phyloP scores from a whole-genome alignment of 2,888 invertebrate species.

The Venusia cambrica region DNA sequence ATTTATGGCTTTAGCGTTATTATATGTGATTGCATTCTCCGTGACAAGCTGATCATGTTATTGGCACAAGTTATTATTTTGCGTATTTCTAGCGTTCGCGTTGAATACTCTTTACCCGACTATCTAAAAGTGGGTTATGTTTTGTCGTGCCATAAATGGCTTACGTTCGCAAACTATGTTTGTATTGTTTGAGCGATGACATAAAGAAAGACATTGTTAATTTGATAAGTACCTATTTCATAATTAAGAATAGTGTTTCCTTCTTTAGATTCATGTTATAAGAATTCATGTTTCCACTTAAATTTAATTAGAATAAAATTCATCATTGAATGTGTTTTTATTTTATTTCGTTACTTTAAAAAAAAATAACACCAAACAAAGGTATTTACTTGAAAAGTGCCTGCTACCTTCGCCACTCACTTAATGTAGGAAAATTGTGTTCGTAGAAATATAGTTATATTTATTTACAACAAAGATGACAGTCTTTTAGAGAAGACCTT shows the following conservation, averaged over 20 bases:
- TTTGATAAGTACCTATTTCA: conserved; percentile 77
- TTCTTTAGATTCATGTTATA: conserved; percentile 81
- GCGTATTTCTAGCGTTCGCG: conserved; percentile 44
- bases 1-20: conserved; percentile 1
- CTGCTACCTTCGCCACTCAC: too few relatives aligned
- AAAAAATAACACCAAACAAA: not conserved
- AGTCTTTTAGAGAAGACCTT: too few relatives aligned
- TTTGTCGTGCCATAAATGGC: conserved; percentile 58
- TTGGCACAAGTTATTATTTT: conserved; percentile 50
- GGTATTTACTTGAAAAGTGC: too few relatives aligned
- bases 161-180: conserved; percentile 34
- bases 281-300: conserved; percentile 80
- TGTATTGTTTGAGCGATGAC: conserved; percentile 52
- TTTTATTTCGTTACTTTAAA: conserved; percentile 46
- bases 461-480: too few relatives aligned
- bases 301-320: conserved; percentile 78
- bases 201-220: conserved; percentile 77
- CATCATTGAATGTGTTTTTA: conserved; percentile 62
- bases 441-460: too few relatives aligned
- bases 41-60: conserved; percentile 33
- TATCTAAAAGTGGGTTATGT: conserved; percentile 17
- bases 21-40: conserved; percentile 14
- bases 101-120: conserved; percentile 32
- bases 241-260: conserved; percentile 79
- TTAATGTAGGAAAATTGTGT: too few relatives aligned